Evolutionary conservation across 1,140 invertebrate species (phyloP).

Genomic region (Bombus superbus): DNA sequence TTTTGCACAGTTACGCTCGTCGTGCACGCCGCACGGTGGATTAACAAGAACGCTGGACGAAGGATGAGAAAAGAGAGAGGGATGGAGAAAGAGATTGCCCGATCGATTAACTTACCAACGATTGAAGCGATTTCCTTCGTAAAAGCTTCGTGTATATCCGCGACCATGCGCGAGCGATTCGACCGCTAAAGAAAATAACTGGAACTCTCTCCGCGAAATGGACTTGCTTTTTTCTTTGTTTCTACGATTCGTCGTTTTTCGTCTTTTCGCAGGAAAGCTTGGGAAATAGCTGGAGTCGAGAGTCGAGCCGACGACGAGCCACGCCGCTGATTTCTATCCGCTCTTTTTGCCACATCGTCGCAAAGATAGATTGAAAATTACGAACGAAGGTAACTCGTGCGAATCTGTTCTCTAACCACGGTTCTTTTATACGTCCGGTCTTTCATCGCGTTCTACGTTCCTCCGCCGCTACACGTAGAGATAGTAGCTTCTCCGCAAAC

Average conservation of each 20-base stretch:
- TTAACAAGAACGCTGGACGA: constrained; percentile 5
- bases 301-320: too few species aligned
- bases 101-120: constrained; percentile 49
- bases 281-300: not conserved
- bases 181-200: not conserved
- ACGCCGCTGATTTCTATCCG: not conserved
- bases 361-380: not conserved
- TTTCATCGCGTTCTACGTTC: not conserved
- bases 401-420: not conserved
- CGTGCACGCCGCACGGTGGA: not conserved
- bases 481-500: too few species aligned
- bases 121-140: constrained; percentile 17
- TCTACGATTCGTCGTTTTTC: not conserved
- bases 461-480: not conserved
- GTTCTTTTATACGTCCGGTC: not conserved
- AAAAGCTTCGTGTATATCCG: not conserved
- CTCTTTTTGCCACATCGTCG: not conserved
- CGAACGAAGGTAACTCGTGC: not conserved
- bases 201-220: not conserved
- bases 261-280: not conserved
- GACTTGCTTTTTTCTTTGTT: not conserved
- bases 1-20: not conserved
- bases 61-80: not conserved
- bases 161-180: not conserved
- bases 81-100: not conserved